Conservation (phyloP, 2,888 invertebrate genomes). For the Torymus aiolomorphi region DNA sequence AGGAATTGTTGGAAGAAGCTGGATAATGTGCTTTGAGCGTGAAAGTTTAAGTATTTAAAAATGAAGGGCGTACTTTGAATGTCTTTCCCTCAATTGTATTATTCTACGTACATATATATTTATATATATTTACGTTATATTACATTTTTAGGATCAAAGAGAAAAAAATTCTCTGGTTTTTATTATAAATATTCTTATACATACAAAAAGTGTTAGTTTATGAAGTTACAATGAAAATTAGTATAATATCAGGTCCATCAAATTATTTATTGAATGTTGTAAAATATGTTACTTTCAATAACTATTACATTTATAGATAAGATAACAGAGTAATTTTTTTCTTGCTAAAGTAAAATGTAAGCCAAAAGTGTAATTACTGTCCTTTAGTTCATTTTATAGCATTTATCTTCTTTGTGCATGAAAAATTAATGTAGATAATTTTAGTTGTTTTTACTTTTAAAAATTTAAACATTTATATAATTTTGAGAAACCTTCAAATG, state of each 20-base stretch:
- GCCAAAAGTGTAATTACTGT: slow-evolving; percentile 13
- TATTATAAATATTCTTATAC: slow-evolving; percentile 10
- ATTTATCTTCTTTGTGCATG: slow-evolving; percentile 16
- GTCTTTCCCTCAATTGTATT: slow-evolving; percentile 36
- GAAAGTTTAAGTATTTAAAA: slow-evolving; percentile 40
- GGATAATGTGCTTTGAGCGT: slow-evolving; percentile 22
- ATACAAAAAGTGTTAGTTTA: too few relatives aligned
- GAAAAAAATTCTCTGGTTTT: slow-evolving; percentile 33
- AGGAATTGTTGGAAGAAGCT: slow-evolving; percentile 31
- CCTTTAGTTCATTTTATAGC: slow-evolving; percentile 20
- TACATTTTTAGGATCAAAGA: slow-evolving; percentile 5
- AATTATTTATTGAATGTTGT: too few relatives aligned
- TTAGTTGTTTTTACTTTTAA: background rate
- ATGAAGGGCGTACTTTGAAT: slow-evolving; percentile 20
- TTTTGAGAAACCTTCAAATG: background rate
- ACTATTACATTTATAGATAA: slow-evolving; percentile 11
- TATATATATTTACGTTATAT: slow-evolving; percentile 30
- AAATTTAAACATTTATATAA: background rate
- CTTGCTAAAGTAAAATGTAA: slow-evolving; percentile 39
- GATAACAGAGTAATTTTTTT: slow-evolving; percentile 20
- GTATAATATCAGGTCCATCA: too few relatives aligned
- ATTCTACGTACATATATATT: slow-evolving; percentile 18
- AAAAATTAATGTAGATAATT: background rate
- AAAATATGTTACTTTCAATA: too few relatives aligned
- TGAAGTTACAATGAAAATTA: too few relatives aligned